phyloP scores from a whole-genome alignment of 2,888 invertebrate species.

The Tachina lurida region DNA sequence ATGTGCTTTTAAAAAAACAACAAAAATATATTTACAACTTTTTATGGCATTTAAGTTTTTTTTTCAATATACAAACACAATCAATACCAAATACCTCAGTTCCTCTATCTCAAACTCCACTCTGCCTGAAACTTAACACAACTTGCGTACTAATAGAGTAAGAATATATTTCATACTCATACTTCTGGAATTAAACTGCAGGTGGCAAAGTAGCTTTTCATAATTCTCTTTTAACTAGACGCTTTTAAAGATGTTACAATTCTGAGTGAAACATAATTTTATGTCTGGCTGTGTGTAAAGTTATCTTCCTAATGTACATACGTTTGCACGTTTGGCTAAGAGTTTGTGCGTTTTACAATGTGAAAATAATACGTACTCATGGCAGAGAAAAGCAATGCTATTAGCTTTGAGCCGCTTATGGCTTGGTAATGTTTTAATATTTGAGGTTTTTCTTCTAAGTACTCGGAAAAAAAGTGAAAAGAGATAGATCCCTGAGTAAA shows the following conservation, averaged over 20 bases:
- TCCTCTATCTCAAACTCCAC: not conserved
- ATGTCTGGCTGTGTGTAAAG: conserved; percentile 47
- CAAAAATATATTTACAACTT: not conserved
- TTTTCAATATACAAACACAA: not conserved
- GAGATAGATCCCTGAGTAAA: conserved; percentile 16
- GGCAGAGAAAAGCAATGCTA: conserved; percentile 44
- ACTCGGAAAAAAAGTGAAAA: conserved; percentile 1
- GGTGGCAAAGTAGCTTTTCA: conserved; percentile 61
- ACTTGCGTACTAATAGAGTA: conserved; percentile 2
- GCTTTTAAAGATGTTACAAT: conserved; percentile 32
- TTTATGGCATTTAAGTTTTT: not conserved
- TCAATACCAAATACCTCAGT: not conserved
- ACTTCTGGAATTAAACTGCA: conserved; percentile 35
- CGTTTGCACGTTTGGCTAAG: not conserved
- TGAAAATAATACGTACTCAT: conserved; percentile 29
- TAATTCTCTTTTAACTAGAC: conserved; percentile 56
- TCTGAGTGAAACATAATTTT: conserved; percentile 1
- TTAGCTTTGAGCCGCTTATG: conserved; percentile 64
- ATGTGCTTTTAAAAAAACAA: no score
- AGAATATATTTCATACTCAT: conserved; percentile 31
- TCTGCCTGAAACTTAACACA: not conserved
- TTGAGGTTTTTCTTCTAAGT: conserved; percentile 55
- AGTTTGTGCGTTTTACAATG: conserved; percentile 8
- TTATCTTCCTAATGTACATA: not conserved
- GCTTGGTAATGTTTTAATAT: conserved; percentile 59